A percentile compares a stretch with the other conserved stretches of the same genome.
Evolutionary conservation across 53 echinoderm and acorn worm genomes (phyloP).

Genomic region (Arbacia lixula): DNA sequence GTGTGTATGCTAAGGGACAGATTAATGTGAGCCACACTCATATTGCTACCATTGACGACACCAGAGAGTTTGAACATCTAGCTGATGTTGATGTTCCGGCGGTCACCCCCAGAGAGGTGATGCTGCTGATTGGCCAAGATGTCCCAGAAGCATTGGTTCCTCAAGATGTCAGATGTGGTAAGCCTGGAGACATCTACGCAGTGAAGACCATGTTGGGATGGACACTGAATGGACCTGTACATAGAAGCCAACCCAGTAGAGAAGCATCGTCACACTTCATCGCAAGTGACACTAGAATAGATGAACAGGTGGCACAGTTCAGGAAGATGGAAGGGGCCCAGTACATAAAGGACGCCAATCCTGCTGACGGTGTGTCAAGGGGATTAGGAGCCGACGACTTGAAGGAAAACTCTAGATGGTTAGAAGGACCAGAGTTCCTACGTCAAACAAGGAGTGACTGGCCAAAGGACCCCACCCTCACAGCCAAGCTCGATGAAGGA

Average conservation of each 20-base stretch:
- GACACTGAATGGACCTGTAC: too few relatives aligned
- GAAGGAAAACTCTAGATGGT: conserved; percentile 16
- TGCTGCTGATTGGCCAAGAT: conserved; percentile 69
- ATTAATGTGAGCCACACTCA: conserved; percentile 29
- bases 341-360: conserved; percentile 19
- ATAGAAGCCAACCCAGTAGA: too few relatives aligned
- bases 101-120: conserved; percentile 21
- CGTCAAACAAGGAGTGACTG: background rate
- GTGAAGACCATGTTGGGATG: conserved; percentile 61
- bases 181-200: conserved; percentile 57
- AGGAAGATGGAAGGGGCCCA: too few relatives aligned
- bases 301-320: too few relatives aligned
- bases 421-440: conserved; percentile 39
- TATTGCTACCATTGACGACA: conserved; percentile 11
- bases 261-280: too few relatives aligned
- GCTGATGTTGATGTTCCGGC: conserved; percentile 35
- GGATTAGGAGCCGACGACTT: conserved; percentile 15
- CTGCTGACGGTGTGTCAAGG: conserved; percentile 41
- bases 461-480: background rate
- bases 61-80: conserved; percentile 38
- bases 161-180: conserved; percentile 52
- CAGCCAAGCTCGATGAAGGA: background rate
- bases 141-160: conserved; percentile 59
- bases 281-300: too few relatives aligned
- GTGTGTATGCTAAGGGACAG: conserved; percentile 19